Conservation (phyloP, 2,797 vertebrate species). For the Myoxocephalus aenaeus region DNA sequence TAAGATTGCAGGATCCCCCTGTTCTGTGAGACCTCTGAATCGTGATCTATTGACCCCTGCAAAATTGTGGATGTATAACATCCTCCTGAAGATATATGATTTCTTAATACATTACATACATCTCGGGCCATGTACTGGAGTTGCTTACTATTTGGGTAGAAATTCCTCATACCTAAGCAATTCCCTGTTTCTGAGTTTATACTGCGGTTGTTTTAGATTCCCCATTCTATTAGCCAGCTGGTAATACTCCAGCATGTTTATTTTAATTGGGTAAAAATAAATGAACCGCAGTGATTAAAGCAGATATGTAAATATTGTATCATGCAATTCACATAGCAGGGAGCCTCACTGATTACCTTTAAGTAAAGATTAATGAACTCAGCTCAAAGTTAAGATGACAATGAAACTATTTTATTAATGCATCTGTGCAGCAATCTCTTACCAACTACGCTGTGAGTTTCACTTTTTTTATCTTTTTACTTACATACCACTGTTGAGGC, state of each 20-base stretch:
- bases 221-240: slow-evolving; percentile 78
- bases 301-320: slow-evolving; percentile 81
- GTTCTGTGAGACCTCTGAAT: slow-evolving; percentile 35
- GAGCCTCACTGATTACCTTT: slow-evolving; percentile 80
- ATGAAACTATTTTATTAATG: slow-evolving; percentile 70
- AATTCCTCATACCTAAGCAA: slow-evolving; percentile 77
- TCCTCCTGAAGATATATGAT: slow-evolving; percentile 33
- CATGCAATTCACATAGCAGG: slow-evolving; percentile 52
- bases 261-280: slow-evolving; percentile 81
- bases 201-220: slow-evolving; percentile 52
- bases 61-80: slow-evolving; percentile 48
- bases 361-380: slow-evolving; percentile 84
- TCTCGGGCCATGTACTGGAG: slow-evolving; percentile 19
- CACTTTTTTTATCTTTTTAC: slow-evolving; percentile 9
- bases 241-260: slow-evolving; percentile 80
- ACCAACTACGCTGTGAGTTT: neutral
- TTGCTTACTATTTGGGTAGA: slow-evolving; percentile 47
- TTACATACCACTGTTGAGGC: neutral
- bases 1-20: slow-evolving; percentile 38
- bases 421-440: slow-evolving; percentile 20
- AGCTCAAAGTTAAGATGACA: slow-evolving; percentile 62
- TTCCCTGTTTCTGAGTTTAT: slow-evolving; percentile 58
- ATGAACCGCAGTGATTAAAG: slow-evolving; percentile 83
- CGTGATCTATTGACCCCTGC: slow-evolving; percentile 48
- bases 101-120: slow-evolving; percentile 7